Percentiles rank a stretch among this genome's conserved stretches.
Evolutionary conservation across 2,888 invertebrate species (phyloP).

Genomic region (Drosophila hamatofila): DNA sequence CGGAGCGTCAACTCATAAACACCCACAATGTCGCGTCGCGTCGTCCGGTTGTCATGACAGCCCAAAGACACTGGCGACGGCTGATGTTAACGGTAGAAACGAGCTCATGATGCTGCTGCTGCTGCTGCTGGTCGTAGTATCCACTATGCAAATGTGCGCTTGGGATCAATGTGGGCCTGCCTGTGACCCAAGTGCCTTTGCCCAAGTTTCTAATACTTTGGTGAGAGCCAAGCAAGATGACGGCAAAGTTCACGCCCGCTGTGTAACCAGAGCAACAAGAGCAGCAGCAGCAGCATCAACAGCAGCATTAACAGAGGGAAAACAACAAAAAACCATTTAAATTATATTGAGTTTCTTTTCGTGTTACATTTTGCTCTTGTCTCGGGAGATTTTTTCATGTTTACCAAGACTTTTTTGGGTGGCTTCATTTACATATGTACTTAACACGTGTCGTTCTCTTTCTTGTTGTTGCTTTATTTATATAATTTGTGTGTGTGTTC

Average conservation of each 20-base stretch:
- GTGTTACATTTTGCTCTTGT: slow-evolving; percentile 38
- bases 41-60: slow-evolving; percentile 40
- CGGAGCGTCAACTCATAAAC: slow-evolving; percentile 40
- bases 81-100: slow-evolving; percentile 8
- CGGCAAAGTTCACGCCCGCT: slow-evolving; percentile 64
- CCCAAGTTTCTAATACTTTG: slow-evolving; percentile 44
- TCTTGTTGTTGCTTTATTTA: not conserved
- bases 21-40: slow-evolving; percentile 13
- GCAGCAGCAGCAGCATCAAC: slow-evolving; percentile 22
- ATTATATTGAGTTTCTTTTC: slow-evolving; percentile 70
- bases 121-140: not conserved
- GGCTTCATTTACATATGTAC: slow-evolving; percentile 71
- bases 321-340: slow-evolving; percentile 64
- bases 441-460: slow-evolving; percentile 61
- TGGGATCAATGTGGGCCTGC: slow-evolving; percentile 46
- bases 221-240: slow-evolving; percentile 28
- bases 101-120: not conserved
- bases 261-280: slow-evolving; percentile 43
- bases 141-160: slow-evolving; percentile 51
- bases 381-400: slow-evolving; percentile 23
- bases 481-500: slow-evolving; percentile 1
- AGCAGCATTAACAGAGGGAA: slow-evolving; percentile 30
- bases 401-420: slow-evolving; percentile 32
- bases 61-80: slow-evolving; percentile 5
- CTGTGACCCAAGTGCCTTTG: not conserved